Percentiles rank a stretch among this genome's conserved stretches.
Conservation (phyloP, 1,140 invertebrate genomes). For the Achroia grisella region DNA sequence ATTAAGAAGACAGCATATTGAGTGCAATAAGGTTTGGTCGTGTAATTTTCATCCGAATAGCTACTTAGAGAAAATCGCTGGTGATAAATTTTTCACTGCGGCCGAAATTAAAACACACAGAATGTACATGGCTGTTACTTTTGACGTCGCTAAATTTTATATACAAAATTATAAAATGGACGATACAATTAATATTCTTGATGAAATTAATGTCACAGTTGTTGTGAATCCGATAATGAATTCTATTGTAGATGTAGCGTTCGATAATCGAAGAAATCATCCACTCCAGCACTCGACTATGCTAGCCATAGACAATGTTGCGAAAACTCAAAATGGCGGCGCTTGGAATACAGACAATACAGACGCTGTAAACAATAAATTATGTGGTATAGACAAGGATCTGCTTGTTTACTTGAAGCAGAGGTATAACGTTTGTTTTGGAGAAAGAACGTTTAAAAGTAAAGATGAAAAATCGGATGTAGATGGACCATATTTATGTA, state of each 20-base stretch:
- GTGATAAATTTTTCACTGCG: constrained; percentile 77
- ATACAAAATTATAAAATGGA: constrained; percentile 10
- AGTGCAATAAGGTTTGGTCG: constrained; percentile 82
- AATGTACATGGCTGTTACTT: constrained; percentile 76
- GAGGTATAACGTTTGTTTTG: constrained; percentile 39
- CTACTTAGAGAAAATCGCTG: constrained; percentile 78
- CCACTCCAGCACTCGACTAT: constrained; percentile 90
- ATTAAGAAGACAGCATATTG: constrained; percentile 80
- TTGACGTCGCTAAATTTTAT: constrained; percentile 71
- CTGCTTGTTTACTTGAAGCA: constrained; percentile 35
- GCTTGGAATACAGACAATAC: constrained; percentile 72
- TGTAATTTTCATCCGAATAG: constrained; percentile 89
- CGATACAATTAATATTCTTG: constrained; percentile 23
- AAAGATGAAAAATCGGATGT: constrained; percentile 16
- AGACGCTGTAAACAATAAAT: not conserved
- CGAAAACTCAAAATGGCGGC: constrained; percentile 86
- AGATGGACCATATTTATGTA: constrained; percentile 88
- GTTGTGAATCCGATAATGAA: constrained; percentile 80
- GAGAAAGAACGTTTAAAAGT: constrained; percentile 29
- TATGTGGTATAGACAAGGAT: constrained; percentile 24
- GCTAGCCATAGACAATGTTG: constrained; percentile 89
- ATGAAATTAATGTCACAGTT: constrained; percentile 71
- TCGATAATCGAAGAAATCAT: constrained; percentile 76
- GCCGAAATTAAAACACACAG: constrained; percentile 76
- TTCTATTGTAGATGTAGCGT: constrained; percentile 79